Conservation (phyloP, 2,113 vertebrate species). For the Hystrix cristata region DNA sequence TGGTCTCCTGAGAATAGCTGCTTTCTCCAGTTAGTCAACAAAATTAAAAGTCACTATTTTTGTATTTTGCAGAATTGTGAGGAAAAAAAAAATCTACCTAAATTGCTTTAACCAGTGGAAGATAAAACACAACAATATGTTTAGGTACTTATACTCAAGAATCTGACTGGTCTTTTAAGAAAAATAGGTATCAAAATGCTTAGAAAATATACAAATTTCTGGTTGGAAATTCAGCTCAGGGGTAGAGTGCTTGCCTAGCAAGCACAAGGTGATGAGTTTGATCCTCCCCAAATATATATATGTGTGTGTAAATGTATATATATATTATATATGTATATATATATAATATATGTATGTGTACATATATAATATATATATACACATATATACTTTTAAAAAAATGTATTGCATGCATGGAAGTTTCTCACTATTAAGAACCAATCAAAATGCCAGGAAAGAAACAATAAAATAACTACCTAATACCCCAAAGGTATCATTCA, state of each 20-base stretch:
- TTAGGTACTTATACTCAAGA: neutral
- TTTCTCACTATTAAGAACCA: neutral
- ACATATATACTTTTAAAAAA: neutral
- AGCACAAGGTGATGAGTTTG: too few relatives aligned
- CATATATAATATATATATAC: too few relatives aligned
- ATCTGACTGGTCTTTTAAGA: constrained; percentile 40
- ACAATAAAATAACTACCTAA: neutral
- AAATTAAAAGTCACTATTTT: constrained; percentile 39
- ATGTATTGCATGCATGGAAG: neutral
- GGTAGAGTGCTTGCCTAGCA: too few relatives aligned
- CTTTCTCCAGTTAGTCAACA: constrained; percentile 8
- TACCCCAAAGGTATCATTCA: constrained; percentile 26
- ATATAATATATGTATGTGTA: too few relatives aligned
- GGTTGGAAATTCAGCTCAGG: too few relatives aligned
- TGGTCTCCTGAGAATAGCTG: neutral
- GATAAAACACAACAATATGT: neutral
- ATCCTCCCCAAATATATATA: too few relatives aligned
- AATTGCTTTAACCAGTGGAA: neutral
- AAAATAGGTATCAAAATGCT: neutral
- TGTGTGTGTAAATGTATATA: too few relatives aligned
- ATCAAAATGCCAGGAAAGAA: neutral
- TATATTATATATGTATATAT: too few relatives aligned
- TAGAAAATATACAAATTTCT: neutral
- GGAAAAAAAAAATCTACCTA: neutral
- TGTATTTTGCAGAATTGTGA: neutral